Conservation (phyloP, 2,888 invertebrate species). For the Caenorhabditis sinica region DNA sequence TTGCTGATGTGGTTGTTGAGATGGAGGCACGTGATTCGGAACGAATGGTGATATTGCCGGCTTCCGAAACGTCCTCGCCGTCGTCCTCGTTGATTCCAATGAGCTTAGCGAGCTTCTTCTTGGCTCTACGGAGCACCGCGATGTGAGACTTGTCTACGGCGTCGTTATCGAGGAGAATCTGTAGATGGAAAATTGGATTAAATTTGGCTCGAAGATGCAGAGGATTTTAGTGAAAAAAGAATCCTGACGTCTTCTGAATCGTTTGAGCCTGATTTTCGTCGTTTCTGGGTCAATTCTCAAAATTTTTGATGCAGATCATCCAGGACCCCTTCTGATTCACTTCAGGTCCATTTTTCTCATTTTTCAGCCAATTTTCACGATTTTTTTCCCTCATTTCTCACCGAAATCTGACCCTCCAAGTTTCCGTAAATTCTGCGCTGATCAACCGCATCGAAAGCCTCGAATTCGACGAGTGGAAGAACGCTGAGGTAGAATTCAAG, state of each 20-base stretch:
- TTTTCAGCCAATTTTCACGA: too few species aligned
- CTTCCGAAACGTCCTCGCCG: background rate
- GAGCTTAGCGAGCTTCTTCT: background rate
- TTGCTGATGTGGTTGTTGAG: too few species aligned
- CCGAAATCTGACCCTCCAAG: background rate
- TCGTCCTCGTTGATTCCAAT: background rate
- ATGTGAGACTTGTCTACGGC: background rate
- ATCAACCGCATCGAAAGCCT: background rate
- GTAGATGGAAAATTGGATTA: background rate
- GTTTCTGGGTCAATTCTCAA: too few species aligned
- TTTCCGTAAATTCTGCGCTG: background rate
- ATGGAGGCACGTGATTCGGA: too few species aligned
- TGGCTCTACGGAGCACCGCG: background rate
- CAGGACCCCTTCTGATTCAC: too few species aligned
- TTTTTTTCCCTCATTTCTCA: background rate
- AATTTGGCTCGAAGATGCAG: too few species aligned
- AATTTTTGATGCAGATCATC: too few species aligned
- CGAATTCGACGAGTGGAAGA: slow-evolving; percentile 7
- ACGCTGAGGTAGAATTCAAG: slow-evolving; percentile 17
- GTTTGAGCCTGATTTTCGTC: too few species aligned
- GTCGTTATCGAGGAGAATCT: background rate
- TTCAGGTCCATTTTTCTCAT: too few species aligned
- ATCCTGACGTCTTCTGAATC: too few species aligned
- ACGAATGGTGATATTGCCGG: background rate
- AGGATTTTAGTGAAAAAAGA: too few species aligned